Evolutionary conservation across 2,797 vertebrate species (phyloP).

Genomic region (Picus viridis): DNA sequence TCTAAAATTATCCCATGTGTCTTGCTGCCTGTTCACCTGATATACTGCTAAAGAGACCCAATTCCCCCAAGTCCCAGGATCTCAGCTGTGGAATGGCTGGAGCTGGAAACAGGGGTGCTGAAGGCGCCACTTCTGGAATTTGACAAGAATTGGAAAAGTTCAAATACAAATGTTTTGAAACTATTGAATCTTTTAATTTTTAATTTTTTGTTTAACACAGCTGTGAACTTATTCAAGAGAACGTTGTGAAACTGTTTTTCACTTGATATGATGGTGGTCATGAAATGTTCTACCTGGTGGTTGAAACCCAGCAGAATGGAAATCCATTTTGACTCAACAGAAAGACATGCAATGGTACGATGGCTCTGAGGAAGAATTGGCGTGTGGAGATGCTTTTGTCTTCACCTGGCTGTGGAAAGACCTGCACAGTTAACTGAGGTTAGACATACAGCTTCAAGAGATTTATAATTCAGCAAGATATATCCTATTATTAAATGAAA

Average conservation of each 20-base stretch:
- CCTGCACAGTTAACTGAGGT: fast-evolving
- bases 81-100: background rate
- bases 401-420: background rate
- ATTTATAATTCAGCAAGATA: background rate
- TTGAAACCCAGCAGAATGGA: background rate
- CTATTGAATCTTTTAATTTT: background rate
- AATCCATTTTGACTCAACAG: background rate
- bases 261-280: background rate
- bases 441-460: background rate
- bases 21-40: background rate
- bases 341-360: background rate
- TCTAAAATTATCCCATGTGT: constrained; percentile 4
- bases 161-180: background rate
- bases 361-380: background rate
- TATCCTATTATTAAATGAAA: background rate
- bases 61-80: background rate
- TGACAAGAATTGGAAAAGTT: background rate
- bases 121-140: background rate
- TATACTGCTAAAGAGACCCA: background rate
- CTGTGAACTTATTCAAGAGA: background rate
- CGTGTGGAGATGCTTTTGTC: background rate
- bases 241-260: background rate
- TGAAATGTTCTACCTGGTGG: background rate
- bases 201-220: background rate
- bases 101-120: background rate